Base-by-base conservation (phyloP, 1,140 invertebrate species). In the Hirudo medicinalis region DNA sequence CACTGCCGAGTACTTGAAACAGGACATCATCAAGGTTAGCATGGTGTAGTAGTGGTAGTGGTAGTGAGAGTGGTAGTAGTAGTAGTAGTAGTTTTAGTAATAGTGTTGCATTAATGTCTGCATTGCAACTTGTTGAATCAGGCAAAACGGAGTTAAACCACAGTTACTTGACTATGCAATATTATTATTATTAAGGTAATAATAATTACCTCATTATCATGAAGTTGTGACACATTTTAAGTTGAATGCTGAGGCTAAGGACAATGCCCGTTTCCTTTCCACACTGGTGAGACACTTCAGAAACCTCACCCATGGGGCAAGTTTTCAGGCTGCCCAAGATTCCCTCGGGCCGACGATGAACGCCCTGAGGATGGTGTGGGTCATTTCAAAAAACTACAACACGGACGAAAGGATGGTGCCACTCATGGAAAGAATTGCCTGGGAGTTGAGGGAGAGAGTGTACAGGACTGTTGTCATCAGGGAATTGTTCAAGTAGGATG, bases 241-340 rank as follows among this genome's bases (percentile, higher is more conserved):
- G 57, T 13, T 63, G 57, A 90, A 89, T 73, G 84, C 86, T n/a
- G 84, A 90, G 76, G 89, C 91, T 0, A 88, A 88, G 76, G 90
- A 94, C 76, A 94, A 92, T 78, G 85, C 89, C 0, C 74, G 90
- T 73, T 93, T 93, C 80, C 79, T 94, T 15, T 87, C 86, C 0
- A 91, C 91, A 0, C 82, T 93, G 17, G 85, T 88, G 72, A 84
- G 90, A 73, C 88, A 91, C 79, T 89, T 94, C 75, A 89, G 91
- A 87, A 86, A 89, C 72, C 86, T 91, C 71, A 85, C 87, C 71
- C 85, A 87, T 74, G 86, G 87, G 53, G 85, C 87, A 0, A 86
- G 87, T 70, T 90, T 93, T 71, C 83, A 86, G 83, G 22, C 49
- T 29, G 80, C 82, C 9, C 82, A 84, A 2, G 86, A 89, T n/a